These are phyloP conservation scores for Drosophila fungiperda DNA, from an alignment of 2,888 invertebrate genomes.

Conservation along the genomic window DNA sequence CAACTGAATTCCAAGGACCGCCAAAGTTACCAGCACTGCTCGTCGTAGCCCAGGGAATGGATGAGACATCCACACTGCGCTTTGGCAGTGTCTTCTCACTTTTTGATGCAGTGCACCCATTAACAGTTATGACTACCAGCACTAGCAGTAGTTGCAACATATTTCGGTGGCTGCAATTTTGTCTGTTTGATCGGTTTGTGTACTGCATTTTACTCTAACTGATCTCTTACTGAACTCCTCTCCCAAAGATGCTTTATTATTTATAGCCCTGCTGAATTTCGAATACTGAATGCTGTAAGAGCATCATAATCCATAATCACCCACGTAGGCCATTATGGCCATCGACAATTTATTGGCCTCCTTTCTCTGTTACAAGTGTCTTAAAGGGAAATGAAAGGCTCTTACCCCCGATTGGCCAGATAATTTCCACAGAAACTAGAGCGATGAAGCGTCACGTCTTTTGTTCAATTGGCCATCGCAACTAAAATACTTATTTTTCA, in stretches of 20 bases:
- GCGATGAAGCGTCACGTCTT: slow-evolving; percentile 19
- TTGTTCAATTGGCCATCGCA: slow-evolving; percentile 28
- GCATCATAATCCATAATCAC: slow-evolving; percentile 42
- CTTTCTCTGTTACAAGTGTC: slow-evolving; percentile 39
- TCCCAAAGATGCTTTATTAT: slow-evolving; percentile 40
- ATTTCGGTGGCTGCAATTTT: slow-evolving; percentile 2
- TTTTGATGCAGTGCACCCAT: slow-evolving; percentile 25
- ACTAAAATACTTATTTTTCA: slow-evolving; percentile 18
- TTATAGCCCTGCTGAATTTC: slow-evolving; percentile 56
- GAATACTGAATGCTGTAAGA: slow-evolving; percentile 5
- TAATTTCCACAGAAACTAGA: slow-evolving; percentile 12
- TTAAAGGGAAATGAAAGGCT: slow-evolving; percentile 71
- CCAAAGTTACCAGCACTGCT: slow-evolving; percentile 44
- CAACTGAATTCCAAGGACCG: slow-evolving; percentile 47
- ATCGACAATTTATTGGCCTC: slow-evolving; percentile 29
- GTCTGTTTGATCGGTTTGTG: slow-evolving; percentile 29
- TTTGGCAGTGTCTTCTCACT: slow-evolving; percentile 65
- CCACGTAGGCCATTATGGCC: slow-evolving; percentile 56
- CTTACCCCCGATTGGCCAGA: slow-evolving; percentile 4
- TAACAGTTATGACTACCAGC: slow-evolving; percentile 18
- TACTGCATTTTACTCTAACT: slow-evolving; percentile 12
- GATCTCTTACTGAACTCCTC: slow-evolving; percentile 38
- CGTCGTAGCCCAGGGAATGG: slow-evolving; percentile 56
- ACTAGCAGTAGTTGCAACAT: slow-evolving; percentile 36
- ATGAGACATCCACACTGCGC: slow-evolving; percentile 71